phyloP scores from a whole-genome alignment of 1,140 invertebrate species.

The Ctenoplectra terminalis region DNA sequence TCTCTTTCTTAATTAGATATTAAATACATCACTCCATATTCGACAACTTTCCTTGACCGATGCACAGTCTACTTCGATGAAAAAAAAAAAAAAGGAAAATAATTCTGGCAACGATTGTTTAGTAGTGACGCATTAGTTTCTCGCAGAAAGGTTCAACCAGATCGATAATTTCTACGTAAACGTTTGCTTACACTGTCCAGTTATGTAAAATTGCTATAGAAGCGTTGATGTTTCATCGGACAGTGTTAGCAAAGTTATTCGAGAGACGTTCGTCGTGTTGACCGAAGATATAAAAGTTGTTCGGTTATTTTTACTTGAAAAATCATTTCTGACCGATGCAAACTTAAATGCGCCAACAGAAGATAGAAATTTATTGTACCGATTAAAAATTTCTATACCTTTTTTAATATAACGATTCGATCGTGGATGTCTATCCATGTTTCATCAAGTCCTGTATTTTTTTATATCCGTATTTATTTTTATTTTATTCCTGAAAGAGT shows the following conservation, averaged over 20 bases:
- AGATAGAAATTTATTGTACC: not conserved
- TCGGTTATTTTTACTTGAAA: not conserved
- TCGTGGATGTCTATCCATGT: no score
- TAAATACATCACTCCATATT: no score
- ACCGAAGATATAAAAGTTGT: not conserved
- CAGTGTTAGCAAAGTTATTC: not conserved
- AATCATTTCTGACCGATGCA: not conserved
- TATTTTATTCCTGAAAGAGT: no score
- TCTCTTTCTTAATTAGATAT: no score
- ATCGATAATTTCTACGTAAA: slow-evolving; percentile 26
- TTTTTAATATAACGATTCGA: no score
- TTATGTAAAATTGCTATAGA: slow-evolving; percentile 9
- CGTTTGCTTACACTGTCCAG: slow-evolving; percentile 17
- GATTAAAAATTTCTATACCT: not conserved
- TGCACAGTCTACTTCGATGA: not conserved
- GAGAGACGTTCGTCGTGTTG: not conserved
- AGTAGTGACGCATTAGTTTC: not conserved
- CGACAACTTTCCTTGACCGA: no score
- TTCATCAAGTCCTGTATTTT: no score
- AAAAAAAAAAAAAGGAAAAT: not conserved
- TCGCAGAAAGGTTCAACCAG: not conserved
- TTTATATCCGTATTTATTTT: no score
- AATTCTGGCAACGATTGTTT: slow-evolving; percentile 1
- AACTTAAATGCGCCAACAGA: not conserved
- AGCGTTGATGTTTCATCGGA: not conserved